These are phyloP conservation scores for Paraescarpia echinospica DNA, from an alignment of 1,140 invertebrate genomes.

Conservation along the genomic window DNA sequence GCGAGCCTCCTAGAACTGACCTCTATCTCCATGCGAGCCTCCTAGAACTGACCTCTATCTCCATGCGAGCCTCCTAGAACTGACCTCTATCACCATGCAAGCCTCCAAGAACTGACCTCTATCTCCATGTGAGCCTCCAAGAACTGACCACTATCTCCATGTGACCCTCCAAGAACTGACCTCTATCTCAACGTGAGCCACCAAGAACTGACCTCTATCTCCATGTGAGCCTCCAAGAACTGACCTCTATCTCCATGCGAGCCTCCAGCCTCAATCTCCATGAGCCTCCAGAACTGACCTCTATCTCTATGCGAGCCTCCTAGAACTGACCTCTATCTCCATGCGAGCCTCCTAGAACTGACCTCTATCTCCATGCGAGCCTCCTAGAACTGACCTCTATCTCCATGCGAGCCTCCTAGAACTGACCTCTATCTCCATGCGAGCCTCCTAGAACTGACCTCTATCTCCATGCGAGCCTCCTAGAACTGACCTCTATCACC, in stretches of 20 bases:
- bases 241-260: not conserved
- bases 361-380: not conserved
- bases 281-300: not conserved
- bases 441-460: not conserved
- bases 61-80: not conserved
- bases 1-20: no score
- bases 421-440: not conserved
- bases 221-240: not conserved
- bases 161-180: not conserved
- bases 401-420: not conserved
- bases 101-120: not conserved
- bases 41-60: not conserved
- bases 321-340: not conserved
- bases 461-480: not conserved
- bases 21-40: no score
- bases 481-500: not conserved
- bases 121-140: not conserved
- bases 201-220: not conserved
- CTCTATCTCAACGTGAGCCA: not conserved
- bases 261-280: not conserved
- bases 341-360: not conserved
- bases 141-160: not conserved
- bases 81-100: not conserved
- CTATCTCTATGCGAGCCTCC: not conserved
- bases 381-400: not conserved